Conservation (phyloP, 53 echinoderm and acorn worm species). For the Pentamera pediparva region DNA sequence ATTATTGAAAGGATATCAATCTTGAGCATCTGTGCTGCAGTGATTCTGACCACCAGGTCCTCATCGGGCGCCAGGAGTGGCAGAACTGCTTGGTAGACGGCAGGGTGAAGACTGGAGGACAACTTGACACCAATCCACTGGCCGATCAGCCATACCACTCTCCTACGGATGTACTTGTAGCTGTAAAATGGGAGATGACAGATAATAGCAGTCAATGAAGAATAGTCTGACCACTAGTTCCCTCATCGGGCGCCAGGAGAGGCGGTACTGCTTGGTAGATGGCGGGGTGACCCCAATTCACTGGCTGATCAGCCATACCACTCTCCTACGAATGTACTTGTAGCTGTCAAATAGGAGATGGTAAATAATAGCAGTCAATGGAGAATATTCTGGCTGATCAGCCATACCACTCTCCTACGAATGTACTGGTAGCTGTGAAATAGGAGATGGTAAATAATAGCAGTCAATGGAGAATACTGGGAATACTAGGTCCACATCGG, state of each 20-base stretch:
- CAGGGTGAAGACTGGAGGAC: conserved; percentile 77
- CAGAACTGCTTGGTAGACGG: conserved; percentile 86
- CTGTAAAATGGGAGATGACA: too few relatives aligned
- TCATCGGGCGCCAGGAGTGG: conserved; percentile 72
- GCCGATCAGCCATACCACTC: conserved; percentile 89
- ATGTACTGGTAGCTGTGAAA: conserved; percentile 92
- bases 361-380: too few relatives aligned
- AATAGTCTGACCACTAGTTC: too few relatives aligned
- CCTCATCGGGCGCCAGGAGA: too few relatives aligned
- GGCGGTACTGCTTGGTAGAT: too few relatives aligned
- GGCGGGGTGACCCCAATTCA: too few relatives aligned
- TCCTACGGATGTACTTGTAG: conserved; percentile 81
- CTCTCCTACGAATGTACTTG: too few relatives aligned
- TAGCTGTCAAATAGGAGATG: too few relatives aligned
- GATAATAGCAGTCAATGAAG: too few relatives aligned
- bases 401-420: conserved; percentile 82
- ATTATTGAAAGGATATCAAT: conserved; percentile 99
- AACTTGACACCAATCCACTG: conserved; percentile 97
- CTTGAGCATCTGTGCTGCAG: conserved; percentile 86
- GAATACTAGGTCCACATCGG: conserved; percentile 82
- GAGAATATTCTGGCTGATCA: conserved; percentile 79
- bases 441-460: too few relatives aligned
- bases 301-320: too few relatives aligned
- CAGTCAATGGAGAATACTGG: too few relatives aligned
- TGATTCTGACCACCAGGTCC: conserved; percentile 92